phyloP scores from a whole-genome alignment of 2,888 invertebrate species.

The Muschampia plurimacula region DNA sequence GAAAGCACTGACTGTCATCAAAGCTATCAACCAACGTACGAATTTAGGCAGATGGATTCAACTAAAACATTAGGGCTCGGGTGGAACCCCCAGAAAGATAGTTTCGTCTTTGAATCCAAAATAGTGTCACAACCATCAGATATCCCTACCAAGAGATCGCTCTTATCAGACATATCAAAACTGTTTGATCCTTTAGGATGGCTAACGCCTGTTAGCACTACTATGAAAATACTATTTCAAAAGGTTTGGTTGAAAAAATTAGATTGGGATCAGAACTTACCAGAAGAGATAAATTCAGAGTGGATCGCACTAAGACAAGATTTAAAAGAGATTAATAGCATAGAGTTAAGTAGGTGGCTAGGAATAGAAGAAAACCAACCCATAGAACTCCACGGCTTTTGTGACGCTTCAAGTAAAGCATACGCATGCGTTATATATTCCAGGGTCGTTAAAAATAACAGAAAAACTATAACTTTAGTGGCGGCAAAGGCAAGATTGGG shows the following conservation, averaged over 20 bases:
- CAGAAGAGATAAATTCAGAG: conserved; percentile 2
- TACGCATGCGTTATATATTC: conserved; percentile 36
- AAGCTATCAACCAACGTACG: not conserved
- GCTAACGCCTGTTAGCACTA: conserved; percentile 23
- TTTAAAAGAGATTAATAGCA: conserved; percentile 20
- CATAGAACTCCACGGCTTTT: conserved; percentile 38
- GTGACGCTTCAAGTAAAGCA: conserved; percentile 31
- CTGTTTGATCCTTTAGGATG: conserved; percentile 17
- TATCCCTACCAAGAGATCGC: conserved; percentile 2
- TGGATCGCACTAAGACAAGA: conserved; percentile 14
- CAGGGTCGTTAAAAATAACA: conserved; percentile 17
- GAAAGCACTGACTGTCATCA: not conserved
- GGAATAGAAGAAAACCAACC: conserved; percentile 5
- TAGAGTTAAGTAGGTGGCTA: conserved; percentile 34
- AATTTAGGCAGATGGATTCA: conserved; percentile 21
- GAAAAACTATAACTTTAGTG: conserved; percentile 23
- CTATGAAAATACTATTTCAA: conserved; percentile 23
- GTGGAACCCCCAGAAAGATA: conserved; percentile 34
- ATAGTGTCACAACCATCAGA: not conserved
- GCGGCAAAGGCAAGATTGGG: conserved; percentile 38
- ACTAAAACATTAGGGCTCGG: conserved; percentile 37
- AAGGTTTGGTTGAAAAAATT: conserved; percentile 13
- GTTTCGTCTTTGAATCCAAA: conserved; percentile 22
- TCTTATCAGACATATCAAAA: conserved; percentile 32
- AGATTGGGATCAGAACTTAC: conserved; percentile 30